Evolutionary conservation across 1,140 invertebrate genomes (phyloP).

Genomic region (Geopemphigus sp.): DNA sequence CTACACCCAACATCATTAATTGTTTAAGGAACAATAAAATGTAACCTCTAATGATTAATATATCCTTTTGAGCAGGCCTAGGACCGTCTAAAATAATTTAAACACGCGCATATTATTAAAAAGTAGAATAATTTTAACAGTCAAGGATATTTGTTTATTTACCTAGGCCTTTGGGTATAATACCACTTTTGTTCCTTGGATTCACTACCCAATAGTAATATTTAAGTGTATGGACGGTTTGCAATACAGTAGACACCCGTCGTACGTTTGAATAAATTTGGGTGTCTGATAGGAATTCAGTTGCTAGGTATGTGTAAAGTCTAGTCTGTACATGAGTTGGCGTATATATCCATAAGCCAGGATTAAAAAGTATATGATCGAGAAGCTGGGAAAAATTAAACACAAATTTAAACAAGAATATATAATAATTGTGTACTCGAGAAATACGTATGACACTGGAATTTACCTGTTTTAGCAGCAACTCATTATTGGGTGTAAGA

Average conservation of each 20-base stretch:
- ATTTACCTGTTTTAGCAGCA: conserved; percentile 89
- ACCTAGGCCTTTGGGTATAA: conserved; percentile 91
- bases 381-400: conserved; percentile 71
- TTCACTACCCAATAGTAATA: conserved; percentile 99
- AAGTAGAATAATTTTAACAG: no score
- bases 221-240: conserved; percentile 97
- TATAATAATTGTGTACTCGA: background rate
- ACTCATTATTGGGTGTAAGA: conserved; percentile 86
- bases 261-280: conserved; percentile 97
- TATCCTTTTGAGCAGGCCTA: conserved; percentile 88
- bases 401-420: background rate
- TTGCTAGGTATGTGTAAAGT: conserved; percentile 95
- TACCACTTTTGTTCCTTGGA: conserved; percentile 90
- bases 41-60: conserved; percentile 88
- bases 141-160: conserved; percentile 55
- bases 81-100: conserved; percentile 74
- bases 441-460: background rate
- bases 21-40: conserved; percentile 95
- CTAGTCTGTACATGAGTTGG: conserved; percentile 93
- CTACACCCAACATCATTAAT: conserved; percentile 93
- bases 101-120: background rate
- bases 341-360: conserved; percentile 97
- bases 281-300: conserved; percentile 94
- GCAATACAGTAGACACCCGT: conserved; percentile 92
- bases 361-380: conserved; percentile 98